Evolutionary conservation across 2,888 invertebrate species (phyloP), one percentile per base, ranked within the genome.

Genomic region (Zygaena filipendulae): DNA sequence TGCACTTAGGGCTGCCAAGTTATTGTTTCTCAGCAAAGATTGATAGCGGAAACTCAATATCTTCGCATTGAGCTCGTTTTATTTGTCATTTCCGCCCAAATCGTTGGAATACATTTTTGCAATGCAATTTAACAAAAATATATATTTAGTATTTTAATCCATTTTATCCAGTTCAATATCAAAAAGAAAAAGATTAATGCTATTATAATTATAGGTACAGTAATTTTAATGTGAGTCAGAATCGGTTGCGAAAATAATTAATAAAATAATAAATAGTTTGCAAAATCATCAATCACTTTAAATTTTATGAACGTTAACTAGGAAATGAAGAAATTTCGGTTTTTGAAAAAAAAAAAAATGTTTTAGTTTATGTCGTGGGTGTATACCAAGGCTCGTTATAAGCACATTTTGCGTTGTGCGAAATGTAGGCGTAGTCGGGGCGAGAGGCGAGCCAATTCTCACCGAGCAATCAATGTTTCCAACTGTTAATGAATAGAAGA

Each of bases 361-460:
- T 38, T 34, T 27, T 40, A 35, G 35, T 35, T 38, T 45, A 40
- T 49, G 51, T 52, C 52, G 56, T 63, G 72, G 71, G 77, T 66
- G 77, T 69, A 51, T 45, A 57, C 38, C 41, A 29, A 39, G 44
- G 45, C 48, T 75, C 71, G 70, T 74, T 79, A 74, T 64, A 66
- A 71, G 63, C 58, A 60, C 71, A 75, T 75, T 75, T 72, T 43
- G 62, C 52, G 38, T 48, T 45, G 66, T 43, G 67, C 62, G 60
- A 69, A 69, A 56, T 59, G 56, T 52, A 52, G 77, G 77, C 61
- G 75, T 68, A 38, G 45, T 42, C 35, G 37, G 38, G 32, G 33
- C 31, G 40, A 42, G 49, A 45, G 49, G 49, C 46, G 42, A 43
- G 43, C 33, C 47, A 47, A 45, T 47, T 40, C 40, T 36, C 47